Evolutionary conservation across 92 coral and sea anemone genomes (phyloP), one percentile per base, ranked within the genome.

Genomic region (Parazoanthus darwini): DNA sequence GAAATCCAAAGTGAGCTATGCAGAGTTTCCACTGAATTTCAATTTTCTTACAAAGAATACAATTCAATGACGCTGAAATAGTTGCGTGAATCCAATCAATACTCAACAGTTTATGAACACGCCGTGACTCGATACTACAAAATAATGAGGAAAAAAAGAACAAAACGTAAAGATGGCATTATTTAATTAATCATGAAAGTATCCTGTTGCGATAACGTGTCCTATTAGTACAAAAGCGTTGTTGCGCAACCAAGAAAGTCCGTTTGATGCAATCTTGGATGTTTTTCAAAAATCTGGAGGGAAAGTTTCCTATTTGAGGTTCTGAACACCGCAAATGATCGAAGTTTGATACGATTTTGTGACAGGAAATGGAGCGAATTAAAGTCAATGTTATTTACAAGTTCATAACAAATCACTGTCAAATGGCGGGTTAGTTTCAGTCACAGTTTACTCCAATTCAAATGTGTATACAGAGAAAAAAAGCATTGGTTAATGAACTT

Each of bases 141-240:
- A 72, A 72, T 29, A 72, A 72, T 72, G 77, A 72, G 77, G 37
- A 3, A 72, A 72, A 72, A 29, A 29, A 23, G 77, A 36, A 72
- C 42, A 72, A 72, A 72, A 72, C 77, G 77, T 72, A 18, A 29
- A 72, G 77, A 0, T 1, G 18, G 77, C 26, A 72, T 29, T 72
- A 72, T 29, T 72, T 72, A 72, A 72, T 72, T 72, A 72, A 72
- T 72, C 42, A 72, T 8, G 4, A 42, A 25, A 72, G 18, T 72
- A 72, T 29, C 77, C 77, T 11, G 42, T 29, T 72, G 77, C 77
- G 77, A 8, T 72, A 72, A 72, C 77, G 77, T 72, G 77, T 72
- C 36, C 18, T 7, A 72, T 72, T 72, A 72, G 77, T 29, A 1
- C 14, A 72, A 72, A 54, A 54, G 18, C 59, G 59, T 54, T 14